These are phyloP conservation scores for Cantharis lateralis DNA, from an alignment of 2,888 invertebrate species.

Conservation along the genomic window DNA sequence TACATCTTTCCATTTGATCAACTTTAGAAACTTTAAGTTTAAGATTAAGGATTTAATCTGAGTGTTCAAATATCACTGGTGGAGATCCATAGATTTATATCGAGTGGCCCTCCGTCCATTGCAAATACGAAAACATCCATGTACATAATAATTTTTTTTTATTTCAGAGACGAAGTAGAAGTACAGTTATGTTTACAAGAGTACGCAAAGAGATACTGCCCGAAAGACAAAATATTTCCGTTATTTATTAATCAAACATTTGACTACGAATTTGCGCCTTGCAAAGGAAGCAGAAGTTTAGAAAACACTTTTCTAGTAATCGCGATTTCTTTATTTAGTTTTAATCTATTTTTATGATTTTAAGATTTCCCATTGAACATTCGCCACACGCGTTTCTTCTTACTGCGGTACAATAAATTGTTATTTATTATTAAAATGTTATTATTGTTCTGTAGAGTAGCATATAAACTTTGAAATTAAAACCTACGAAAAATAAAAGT, in stretches of 20 bases:
- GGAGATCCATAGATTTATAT: too few relatives aligned
- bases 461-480: background rate
- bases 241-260: background rate
- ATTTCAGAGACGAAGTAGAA: background rate
- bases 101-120: too few relatives aligned
- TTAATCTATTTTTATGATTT: background rate
- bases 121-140: too few relatives aligned
- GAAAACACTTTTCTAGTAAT: background rate
- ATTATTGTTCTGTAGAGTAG: background rate
- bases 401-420: background rate
- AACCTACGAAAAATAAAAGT: background rate
- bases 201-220: background rate
- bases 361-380: background rate
- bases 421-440: background rate
- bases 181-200: slow-evolving; percentile 1
- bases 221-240: background rate
- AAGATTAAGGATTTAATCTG: too few relatives aligned
- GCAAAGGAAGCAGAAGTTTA: background rate
- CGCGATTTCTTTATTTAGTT: background rate
- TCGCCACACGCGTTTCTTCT: background rate
- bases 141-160: background rate
- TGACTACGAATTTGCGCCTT: background rate
- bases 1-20: too few relatives aligned
- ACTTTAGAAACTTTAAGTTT: too few relatives aligned
- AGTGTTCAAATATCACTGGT: too few relatives aligned